Conservation (phyloP, 2,113 vertebrate genomes). For the Physeter macrocephalus region DNA sequence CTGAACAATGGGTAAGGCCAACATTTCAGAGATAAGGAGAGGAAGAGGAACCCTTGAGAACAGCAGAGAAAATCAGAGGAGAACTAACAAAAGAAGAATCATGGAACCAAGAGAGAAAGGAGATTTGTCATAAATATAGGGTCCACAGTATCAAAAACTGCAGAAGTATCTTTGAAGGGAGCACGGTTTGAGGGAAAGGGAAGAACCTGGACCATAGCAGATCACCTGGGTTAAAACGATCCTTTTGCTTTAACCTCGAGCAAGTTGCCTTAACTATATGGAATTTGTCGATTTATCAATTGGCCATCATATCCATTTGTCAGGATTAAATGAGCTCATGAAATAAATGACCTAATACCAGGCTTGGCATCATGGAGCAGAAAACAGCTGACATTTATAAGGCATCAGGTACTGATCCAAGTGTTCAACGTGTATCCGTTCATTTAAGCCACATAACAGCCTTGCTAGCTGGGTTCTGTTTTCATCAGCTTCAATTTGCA, state of each 20-base stretch:
- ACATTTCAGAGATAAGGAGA: background rate
- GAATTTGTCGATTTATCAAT: background rate
- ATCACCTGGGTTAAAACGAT: background rate
- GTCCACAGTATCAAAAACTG: background rate
- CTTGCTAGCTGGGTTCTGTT: background rate
- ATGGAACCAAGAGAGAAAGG: background rate
- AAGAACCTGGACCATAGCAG: background rate
- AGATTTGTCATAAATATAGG: background rate
- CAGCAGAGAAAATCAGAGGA: background rate
- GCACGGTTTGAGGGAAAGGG: background rate
- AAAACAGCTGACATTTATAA: background rate
- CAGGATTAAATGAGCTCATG: background rate
- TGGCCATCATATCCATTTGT: background rate
- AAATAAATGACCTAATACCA: background rate
- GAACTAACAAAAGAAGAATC: background rate
- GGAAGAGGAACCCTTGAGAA: background rate
- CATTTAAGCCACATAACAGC: background rate
- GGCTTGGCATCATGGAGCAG: background rate
- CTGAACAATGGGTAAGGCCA: background rate
- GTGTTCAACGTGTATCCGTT: background rate
- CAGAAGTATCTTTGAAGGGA: background rate
- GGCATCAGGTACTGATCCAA: background rate
- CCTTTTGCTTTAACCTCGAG: background rate
- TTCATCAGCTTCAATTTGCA: background rate
- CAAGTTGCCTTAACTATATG: background rate